Evolutionary conservation across 2,888 invertebrate genomes (phyloP).

Genomic region (Eudasyphora cyanicolor): DNA sequence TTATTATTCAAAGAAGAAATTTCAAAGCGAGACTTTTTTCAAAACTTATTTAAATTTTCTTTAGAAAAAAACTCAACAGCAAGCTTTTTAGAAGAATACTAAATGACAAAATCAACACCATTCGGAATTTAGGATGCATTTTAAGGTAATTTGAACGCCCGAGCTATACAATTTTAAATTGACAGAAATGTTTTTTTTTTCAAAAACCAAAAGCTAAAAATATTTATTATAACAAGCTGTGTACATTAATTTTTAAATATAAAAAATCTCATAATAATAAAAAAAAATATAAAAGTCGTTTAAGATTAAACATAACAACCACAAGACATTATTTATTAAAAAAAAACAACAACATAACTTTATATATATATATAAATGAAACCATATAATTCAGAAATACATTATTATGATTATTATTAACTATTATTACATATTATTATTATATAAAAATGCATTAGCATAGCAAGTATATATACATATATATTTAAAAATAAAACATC

Average conservation of each 20-base stretch:
- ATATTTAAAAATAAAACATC: conserved; percentile 46
- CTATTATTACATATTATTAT: conserved; percentile 26
- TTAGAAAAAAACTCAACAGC: conserved; percentile 16
- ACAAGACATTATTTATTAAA: conserved; percentile 20
- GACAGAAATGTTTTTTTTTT: conserved; percentile 46
- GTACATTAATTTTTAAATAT: conserved; percentile 61
- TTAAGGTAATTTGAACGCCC: conserved; percentile 36
- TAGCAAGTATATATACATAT: conserved; percentile 70
- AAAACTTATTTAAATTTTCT: conserved; percentile 19
- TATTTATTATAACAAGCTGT: conserved; percentile 56
- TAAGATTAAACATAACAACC: conserved; percentile 75
- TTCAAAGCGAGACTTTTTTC: conserved; percentile 53
- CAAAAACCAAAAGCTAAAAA: conserved; percentile 30
- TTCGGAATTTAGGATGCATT: conserved; percentile 48
- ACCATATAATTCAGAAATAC: conserved; percentile 52
- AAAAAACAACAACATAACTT: conserved; percentile 28
- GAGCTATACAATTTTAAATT: conserved; percentile 60
- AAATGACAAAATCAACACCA: conserved; percentile 45
- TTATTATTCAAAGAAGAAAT: background rate
- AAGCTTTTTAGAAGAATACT: conserved; percentile 48
- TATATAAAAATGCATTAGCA: conserved; percentile 73
- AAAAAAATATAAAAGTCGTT: conserved; percentile 38
- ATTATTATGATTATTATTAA: conserved; percentile 72
- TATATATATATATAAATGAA: conserved; percentile 48
- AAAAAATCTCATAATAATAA: background rate